These are phyloP conservation scores for Sandelia bainsii DNA, from an alignment of 2,797 vertebrate species.

Conservation along the genomic window DNA sequence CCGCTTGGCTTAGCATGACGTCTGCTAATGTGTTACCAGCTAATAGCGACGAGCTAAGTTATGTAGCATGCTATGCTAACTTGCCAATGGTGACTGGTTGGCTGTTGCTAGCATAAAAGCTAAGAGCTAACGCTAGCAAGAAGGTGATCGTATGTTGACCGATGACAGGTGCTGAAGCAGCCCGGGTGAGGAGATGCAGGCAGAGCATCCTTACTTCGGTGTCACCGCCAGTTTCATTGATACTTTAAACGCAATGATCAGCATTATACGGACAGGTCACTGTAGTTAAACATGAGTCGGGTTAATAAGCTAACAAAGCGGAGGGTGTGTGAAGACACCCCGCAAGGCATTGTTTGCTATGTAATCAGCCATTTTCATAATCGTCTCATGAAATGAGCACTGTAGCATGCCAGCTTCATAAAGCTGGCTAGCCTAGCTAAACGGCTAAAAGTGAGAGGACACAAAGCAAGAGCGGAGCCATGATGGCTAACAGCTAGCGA, in stretches of 20 bases:
- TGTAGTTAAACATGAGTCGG: accelerated
- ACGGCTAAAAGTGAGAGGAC: slow-evolving; percentile 39
- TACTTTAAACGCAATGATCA: neutral
- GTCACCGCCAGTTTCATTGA: neutral
- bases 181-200: neutral
- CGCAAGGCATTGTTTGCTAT: slow-evolving; percentile 55
- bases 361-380: slow-evolving; percentile 77
- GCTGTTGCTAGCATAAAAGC: slow-evolving; percentile 31
- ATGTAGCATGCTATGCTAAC: slow-evolving; percentile 4
- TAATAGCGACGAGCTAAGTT: neutral
- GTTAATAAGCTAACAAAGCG: accelerated
- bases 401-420: slow-evolving; percentile 7
- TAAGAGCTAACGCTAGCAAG: slow-evolving; percentile 39
- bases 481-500: slow-evolving; percentile 54
- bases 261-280: accelerated
- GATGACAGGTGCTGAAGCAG: slow-evolving; percentile 40
- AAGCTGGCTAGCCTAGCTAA: slow-evolving; percentile 32
- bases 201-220: slow-evolving; percentile 15
- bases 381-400: slow-evolving; percentile 46
- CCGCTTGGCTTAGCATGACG: neutral
- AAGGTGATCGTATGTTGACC: slow-evolving; percentile 22
- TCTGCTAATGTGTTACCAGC: slow-evolving; percentile 8
- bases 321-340: neutral
- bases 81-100: slow-evolving; percentile 2
- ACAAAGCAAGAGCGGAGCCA: slow-evolving; percentile 63